phyloP scores from a whole-genome alignment of 2,888 invertebrate genomes.

The Heliconius ethilla region DNA sequence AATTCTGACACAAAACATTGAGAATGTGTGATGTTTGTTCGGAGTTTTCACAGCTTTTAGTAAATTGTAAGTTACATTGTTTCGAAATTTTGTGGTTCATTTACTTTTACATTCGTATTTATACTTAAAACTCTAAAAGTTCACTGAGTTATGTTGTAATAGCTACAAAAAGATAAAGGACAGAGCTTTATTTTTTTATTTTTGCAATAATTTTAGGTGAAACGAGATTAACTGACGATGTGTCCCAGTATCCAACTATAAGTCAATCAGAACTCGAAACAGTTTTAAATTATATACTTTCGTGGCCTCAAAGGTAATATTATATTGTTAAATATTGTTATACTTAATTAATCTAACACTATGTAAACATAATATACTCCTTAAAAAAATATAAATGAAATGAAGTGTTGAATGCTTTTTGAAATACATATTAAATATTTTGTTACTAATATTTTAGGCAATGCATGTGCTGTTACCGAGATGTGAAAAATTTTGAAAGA shows the following conservation, averaged over 20 bases:
- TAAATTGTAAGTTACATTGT: slow-evolving; percentile 83
- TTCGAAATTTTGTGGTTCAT: slow-evolving; percentile 68
- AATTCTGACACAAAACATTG: slow-evolving; percentile 78
- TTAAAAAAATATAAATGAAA: background rate
- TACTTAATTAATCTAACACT: background rate
- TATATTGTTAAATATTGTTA: background rate
- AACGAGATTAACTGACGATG: slow-evolving; percentile 89
- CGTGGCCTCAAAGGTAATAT: slow-evolving; percentile 92
- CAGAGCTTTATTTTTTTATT: slow-evolving; percentile 26
- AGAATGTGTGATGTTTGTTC: slow-evolving; percentile 95
- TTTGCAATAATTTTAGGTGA: slow-evolving; percentile 86
- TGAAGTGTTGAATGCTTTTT: background rate
- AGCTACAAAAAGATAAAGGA: background rate
- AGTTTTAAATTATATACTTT: slow-evolving; percentile 91
- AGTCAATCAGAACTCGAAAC: slow-evolving; percentile 91
- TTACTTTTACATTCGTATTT: slow-evolving; percentile 49
- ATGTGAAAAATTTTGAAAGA: slow-evolving; percentile 94
- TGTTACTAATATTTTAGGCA: slow-evolving; percentile 83
- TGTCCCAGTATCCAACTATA: slow-evolving; percentile 87
- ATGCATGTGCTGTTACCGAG: slow-evolving; percentile 97
- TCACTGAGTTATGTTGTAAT: slow-evolving; percentile 13
- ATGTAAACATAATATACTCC: background rate
- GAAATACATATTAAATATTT: background rate
- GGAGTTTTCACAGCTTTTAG: slow-evolving; percentile 95
- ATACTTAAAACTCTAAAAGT: slow-evolving; percentile 23